Evolutionary conservation across 2,888 invertebrate species (phyloP).

Genomic region (Yponomeuta cagnagella): DNA sequence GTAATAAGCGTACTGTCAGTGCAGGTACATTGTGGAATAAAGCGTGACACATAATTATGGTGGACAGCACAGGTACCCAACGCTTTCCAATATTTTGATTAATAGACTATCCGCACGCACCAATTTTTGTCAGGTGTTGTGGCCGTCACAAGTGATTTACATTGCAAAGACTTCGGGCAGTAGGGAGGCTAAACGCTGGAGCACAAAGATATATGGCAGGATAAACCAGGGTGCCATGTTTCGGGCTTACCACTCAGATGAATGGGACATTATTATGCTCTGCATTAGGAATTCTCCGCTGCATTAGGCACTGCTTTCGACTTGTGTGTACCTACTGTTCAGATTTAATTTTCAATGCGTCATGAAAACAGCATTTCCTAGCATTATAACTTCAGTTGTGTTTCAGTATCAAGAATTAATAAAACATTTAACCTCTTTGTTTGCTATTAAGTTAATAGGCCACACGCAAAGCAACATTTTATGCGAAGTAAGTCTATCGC

Average conservation of each 20-base stretch:
- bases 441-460: neutral
- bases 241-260: conserved; percentile 41
- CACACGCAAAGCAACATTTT: neutral
- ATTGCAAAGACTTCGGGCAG: conserved; percentile 18
- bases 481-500: neutral
- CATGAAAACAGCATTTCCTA: neutral
- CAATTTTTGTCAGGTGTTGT: conserved; percentile 48
- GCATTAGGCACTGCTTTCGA: neutral
- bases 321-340: neutral
- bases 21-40: no score
- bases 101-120: conserved; percentile 49
- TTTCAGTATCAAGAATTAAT: neutral
- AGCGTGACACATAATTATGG: neutral
- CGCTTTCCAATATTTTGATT: conserved; percentile 41
- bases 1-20: no score
- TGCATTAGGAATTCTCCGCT: conserved; percentile 29
- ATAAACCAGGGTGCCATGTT: conserved; percentile 47
- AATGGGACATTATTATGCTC: conserved; percentile 40
- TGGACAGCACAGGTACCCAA: neutral
- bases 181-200: conserved; percentile 21
- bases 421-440: neutral
- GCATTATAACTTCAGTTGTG: neutral
- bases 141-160: conserved; percentile 23
- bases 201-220: conserved; percentile 44
- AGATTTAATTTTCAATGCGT: neutral